Percentiles rank a stretch among this genome's conserved stretches.
These are phyloP conservation scores for Willisornis vidua DNA, from an alignment of 2,113 vertebrate species.

Conservation along the genomic window DNA sequence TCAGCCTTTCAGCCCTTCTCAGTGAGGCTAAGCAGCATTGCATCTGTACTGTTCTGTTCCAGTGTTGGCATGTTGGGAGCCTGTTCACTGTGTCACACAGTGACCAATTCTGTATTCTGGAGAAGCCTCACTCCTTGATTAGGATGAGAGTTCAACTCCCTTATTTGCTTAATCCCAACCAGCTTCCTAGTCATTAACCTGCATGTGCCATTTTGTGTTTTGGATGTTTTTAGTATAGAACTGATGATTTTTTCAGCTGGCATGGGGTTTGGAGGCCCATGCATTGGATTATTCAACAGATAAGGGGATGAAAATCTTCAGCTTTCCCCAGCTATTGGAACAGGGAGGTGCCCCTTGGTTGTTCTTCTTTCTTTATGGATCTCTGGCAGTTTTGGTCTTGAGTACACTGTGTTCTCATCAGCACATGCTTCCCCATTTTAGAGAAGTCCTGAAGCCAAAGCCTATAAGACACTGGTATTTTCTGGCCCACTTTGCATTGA, in stretches of 20 bases:
- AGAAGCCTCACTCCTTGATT: not conserved
- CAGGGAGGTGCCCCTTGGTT: rapidly evolving
- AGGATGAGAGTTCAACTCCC: not conserved
- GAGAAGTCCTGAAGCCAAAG: not conserved
- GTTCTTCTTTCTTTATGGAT: not conserved
- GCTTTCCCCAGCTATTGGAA: not conserved
- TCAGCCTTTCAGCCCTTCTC: not conserved
- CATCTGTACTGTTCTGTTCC: not conserved
- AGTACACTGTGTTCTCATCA: not conserved
- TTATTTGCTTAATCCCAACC: not conserved
- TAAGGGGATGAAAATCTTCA: not conserved
- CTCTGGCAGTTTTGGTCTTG: not conserved
- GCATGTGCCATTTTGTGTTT: not conserved
- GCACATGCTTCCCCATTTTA: rapidly evolving
- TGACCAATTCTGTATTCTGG: not conserved
- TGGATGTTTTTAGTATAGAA: not conserved
- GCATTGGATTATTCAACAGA: not conserved
- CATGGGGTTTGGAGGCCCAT: not conserved
- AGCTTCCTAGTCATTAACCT: not conserved
- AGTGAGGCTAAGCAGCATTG: not conserved
- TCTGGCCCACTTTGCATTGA: not conserved
- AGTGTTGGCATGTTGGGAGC: not conserved
- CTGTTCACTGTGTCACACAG: not conserved
- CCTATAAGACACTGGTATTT: not conserved
- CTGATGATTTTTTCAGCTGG: not conserved